These are phyloP conservation scores for Suncus etruscus DNA, from an alignment of 2,113 vertebrate species.

Conservation along the genomic window DNA sequence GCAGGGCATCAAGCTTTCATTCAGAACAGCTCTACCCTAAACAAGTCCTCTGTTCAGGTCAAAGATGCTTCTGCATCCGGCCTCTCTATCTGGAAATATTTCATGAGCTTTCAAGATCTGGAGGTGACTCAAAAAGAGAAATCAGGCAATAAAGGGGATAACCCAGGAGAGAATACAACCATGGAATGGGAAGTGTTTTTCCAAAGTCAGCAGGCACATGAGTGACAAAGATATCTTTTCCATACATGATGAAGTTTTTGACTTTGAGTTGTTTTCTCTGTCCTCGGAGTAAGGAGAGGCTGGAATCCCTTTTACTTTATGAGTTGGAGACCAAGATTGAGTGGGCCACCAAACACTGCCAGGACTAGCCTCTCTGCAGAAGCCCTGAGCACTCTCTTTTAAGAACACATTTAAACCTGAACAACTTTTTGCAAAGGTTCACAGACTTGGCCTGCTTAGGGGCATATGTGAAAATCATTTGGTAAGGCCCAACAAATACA, in stretches of 20 bases:
- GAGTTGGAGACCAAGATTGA: neutral
- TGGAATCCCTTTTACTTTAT: neutral
- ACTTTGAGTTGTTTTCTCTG: conserved; percentile 32
- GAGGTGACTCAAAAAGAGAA: conserved; percentile 57
- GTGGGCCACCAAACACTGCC: neutral
- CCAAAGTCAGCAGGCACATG: neutral
- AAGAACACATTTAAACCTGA: too few species aligned
- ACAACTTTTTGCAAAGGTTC: too few species aligned
- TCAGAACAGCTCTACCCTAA: conserved; percentile 52
- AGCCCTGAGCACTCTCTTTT: too few species aligned
- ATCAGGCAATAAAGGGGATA: conserved; percentile 58
- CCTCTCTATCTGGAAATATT: conserved; percentile 63
- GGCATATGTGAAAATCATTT: neutral
- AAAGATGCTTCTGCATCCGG: conserved; percentile 60
- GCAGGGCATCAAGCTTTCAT: neutral
- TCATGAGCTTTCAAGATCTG: conserved; percentile 59
- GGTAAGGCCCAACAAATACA: too few species aligned
- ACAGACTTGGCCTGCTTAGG: neutral
- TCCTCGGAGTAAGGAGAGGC: neutral
- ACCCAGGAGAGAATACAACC: neutral
- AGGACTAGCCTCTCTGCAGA: neutral
- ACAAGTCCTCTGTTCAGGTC: conserved; percentile 45
- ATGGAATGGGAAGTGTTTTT: conserved; percentile 27
- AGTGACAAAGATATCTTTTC: neutral
- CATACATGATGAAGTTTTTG: conserved; percentile 3